Evolutionary conservation across 2,888 invertebrate genomes (phyloP), one percentile per base, ranked within the genome.

Genomic region (Diarsia mendica): DNA sequence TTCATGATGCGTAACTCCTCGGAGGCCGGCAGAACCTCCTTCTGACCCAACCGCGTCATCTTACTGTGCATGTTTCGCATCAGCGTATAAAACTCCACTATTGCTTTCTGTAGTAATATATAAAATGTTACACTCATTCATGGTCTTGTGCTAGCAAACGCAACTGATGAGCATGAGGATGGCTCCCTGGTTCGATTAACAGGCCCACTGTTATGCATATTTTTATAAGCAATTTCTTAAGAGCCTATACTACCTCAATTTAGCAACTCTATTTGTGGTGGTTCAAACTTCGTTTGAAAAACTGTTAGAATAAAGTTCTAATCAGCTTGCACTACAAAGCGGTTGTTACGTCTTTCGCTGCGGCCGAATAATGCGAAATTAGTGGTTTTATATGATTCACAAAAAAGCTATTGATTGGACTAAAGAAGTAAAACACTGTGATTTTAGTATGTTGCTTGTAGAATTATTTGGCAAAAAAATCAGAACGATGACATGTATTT

Each of bases 1-100:
- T 95, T 95, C 94, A 95, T 94, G 48, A 96, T 91, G 0, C 84
- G 89, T 60, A 95, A 84, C n/a, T 96, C 94, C 3, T 94, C 94
- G 0, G 91, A 85, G 0, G 93, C 80, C 0, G 95, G 94, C 23
- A 95, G 82, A n/a, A 28, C 85, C 5, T 88, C 84, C 18, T 85
- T 89, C 33, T 94, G 92, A 0, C 95, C 95, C 48, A 92, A 66
- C 2, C 83, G 75, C 1, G 75, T 66, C 90, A 96, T 89, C 81
- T 92, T 90, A 65, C 92, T 82, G n/a, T 95, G 93, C 8, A 91
- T 92, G 46, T 79, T 87, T n/a, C 88, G 89, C 87, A 96, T 86
- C 9, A 85, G 81, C 5, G 94, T 92, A 64, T 95, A 95, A 6
- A 93, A 69, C 78, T 94, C 89, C 82, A 94, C 75, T 79, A 96